Conservation (phyloP, 2,888 invertebrate genomes). For the Aporophyla nigra region DNA sequence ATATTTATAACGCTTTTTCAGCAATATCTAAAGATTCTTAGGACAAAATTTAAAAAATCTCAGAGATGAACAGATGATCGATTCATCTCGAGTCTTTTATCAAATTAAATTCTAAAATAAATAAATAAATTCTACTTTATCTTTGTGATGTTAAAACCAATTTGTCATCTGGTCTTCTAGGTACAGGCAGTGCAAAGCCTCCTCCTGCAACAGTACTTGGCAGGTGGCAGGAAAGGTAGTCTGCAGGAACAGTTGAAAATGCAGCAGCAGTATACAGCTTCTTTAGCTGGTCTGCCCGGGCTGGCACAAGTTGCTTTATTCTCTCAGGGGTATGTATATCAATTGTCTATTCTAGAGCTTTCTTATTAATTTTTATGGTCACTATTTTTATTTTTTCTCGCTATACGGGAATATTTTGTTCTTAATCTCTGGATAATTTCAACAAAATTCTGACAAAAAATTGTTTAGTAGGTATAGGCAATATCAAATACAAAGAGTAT, state of each 20-base stretch:
- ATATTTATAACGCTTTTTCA: background rate
- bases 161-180: slow-evolving; percentile 67
- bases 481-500: background rate
- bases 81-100: no score
- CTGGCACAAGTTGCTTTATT: slow-evolving; percentile 87
- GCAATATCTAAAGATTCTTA: background rate
- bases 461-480: background rate
- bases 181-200: slow-evolving; percentile 89
- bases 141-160: background rate
- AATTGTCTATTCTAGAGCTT: background rate
- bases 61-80: no score
- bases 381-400: background rate
- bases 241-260: slow-evolving; percentile 88
- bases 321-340: slow-evolving; percentile 83
- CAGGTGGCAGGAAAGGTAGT: slow-evolving; percentile 85
- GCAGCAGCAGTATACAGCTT: slow-evolving; percentile 88
- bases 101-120: background rate
- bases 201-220: slow-evolving; percentile 87
- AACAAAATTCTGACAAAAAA: background rate
- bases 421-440: background rate
- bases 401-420: background rate
- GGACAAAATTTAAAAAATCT: background rate
- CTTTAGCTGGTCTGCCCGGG: slow-evolving; percentile 85
- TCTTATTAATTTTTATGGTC: background rate
- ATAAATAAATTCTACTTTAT: no score